Evolutionary conservation across 2,888 invertebrate genomes (phyloP).

Genomic region (Drosophila pseudotalamancana): DNA sequence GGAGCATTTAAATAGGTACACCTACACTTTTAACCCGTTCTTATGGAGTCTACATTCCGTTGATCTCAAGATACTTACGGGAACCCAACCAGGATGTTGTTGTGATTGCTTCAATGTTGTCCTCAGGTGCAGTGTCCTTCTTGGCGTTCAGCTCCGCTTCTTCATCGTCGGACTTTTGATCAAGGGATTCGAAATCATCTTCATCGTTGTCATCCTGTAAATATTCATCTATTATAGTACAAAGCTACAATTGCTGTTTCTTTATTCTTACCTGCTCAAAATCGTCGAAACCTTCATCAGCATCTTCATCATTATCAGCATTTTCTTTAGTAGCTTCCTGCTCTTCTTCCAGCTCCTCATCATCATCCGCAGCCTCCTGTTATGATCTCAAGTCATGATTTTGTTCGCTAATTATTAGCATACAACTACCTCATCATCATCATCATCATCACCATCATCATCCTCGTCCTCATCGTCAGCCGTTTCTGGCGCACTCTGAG

Average conservation of each 20-base stretch:
- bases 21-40: conserved; percentile 41
- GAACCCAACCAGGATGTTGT: conserved; percentile 80
- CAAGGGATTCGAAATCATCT: conserved; percentile 81
- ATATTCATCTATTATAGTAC: neutral
- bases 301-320: conserved; percentile 50
- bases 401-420: neutral
- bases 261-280: conserved; percentile 22
- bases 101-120: conserved; percentile 53
- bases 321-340: conserved; percentile 31
- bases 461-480: conserved; percentile 43
- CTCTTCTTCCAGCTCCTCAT: conserved; percentile 35
- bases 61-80: conserved; percentile 75
- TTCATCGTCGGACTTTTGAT: conserved; percentile 83
- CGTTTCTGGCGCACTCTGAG: conserved; percentile 40
- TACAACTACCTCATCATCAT: conserved; percentile 23
- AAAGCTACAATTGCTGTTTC: neutral
- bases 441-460: conserved; percentile 27
- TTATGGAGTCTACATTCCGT: conserved; percentile 6
- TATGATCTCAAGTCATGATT: too few species aligned
- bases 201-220: conserved; percentile 82
- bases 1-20: too few species aligned
- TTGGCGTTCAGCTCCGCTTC: conserved; percentile 65
- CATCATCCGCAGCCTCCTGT: conserved; percentile 29
- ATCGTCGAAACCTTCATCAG: conserved; percentile 42
- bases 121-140: conserved; percentile 22